These are phyloP conservation scores for Brenthis ino DNA, from an alignment of 2,888 invertebrate species.

Conservation along the genomic window DNA sequence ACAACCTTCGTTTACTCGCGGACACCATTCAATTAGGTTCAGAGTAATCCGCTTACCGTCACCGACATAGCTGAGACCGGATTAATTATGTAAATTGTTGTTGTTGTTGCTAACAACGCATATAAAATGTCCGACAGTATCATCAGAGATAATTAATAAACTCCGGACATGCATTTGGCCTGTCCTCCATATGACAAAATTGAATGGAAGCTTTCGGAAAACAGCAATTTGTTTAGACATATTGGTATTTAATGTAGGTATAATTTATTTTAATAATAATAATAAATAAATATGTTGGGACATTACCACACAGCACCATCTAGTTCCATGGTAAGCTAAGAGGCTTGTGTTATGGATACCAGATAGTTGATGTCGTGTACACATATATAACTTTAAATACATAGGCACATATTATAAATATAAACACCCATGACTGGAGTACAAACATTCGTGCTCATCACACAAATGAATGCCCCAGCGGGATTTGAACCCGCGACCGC, in stretches of 20 bases:
- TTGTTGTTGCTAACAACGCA: conserved; percentile 51
- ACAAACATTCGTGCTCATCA: no score
- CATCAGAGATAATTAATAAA: conserved; percentile 39
- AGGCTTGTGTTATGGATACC: no score
- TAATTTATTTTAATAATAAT: not conserved
- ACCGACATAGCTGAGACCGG: conserved; percentile 48
- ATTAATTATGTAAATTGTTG: conserved; percentile 72
- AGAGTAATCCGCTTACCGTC: conserved; percentile 61
- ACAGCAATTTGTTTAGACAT: no score
- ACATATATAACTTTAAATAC: no score
- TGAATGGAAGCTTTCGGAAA: not conserved
- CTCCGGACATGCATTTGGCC: conserved; percentile 31
- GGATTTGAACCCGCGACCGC: no score
- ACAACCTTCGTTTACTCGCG: conserved; percentile 21
- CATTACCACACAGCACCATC: no score
- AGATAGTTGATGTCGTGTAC: no score
- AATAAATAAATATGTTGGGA: no score
- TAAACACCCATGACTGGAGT: no score
- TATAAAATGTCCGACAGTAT: conserved; percentile 27
- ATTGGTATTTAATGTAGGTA: not conserved
- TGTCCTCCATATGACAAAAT: not conserved
- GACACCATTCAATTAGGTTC: conserved; percentile 62
- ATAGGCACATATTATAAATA: no score
- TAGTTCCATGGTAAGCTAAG: no score
- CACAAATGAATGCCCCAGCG: no score